Evolutionary conservation across 1,140 invertebrate species (phyloP).

Genomic region (Leptoteleia sp.): DNA sequence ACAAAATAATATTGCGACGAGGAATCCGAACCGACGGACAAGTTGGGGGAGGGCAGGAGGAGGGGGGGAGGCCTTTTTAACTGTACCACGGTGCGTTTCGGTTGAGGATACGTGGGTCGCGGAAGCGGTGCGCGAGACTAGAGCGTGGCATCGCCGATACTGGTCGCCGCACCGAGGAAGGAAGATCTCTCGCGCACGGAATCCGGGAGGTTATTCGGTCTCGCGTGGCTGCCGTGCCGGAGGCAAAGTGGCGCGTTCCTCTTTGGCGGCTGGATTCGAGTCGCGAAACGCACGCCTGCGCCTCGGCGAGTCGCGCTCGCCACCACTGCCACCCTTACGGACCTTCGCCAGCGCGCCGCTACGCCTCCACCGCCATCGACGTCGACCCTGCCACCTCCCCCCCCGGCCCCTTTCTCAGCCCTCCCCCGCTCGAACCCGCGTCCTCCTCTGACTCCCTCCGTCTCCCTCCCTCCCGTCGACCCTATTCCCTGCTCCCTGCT

Average conservation of each 20-base stretch:
- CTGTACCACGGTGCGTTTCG: constrained; percentile 6
- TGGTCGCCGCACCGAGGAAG: constrained; percentile 12
- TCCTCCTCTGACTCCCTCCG: no score
- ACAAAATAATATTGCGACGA: neutral
- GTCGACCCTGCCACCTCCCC: constrained; percentile 38
- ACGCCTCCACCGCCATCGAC: constrained; percentile 58
- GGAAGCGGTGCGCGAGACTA: neutral
- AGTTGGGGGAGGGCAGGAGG: no score
- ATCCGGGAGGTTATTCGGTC: constrained; percentile 77
- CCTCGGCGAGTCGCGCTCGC: constrained; percentile 55
- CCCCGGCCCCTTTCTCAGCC: constrained; percentile 30
- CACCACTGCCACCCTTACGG: constrained; percentile 54
- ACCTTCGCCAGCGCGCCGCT: constrained; percentile 60
- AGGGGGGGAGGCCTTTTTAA: neutral
- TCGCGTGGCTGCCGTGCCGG: constrained; percentile 79
- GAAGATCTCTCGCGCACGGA: constrained; percentile 54
- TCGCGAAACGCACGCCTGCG: constrained; percentile 77
- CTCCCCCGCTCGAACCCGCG: constrained; percentile 15
- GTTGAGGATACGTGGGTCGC: constrained; percentile 12
- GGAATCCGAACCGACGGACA: no score
- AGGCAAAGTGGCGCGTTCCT: constrained; percentile 79
- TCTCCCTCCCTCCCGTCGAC: no score
- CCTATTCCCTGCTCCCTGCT: no score
- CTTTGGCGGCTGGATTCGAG: constrained; percentile 78
- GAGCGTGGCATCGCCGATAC: constrained; percentile 40